Evolutionary conservation across 1,140 invertebrate species (phyloP), one percentile per base, ranked within the genome.

Genomic region (Drosophila melanogaster): DNA sequence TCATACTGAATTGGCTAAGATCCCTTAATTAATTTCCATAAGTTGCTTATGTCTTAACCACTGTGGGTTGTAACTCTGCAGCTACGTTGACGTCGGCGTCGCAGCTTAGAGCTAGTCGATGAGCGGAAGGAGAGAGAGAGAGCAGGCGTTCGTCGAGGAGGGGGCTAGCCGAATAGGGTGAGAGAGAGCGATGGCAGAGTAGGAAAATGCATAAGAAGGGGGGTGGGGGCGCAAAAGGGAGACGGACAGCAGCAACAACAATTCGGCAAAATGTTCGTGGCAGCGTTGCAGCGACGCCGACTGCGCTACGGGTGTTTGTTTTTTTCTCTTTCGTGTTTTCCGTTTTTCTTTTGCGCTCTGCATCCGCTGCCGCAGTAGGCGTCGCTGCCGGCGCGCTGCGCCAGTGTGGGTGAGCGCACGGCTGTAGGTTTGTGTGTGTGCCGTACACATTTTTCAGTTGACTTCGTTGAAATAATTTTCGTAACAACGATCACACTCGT

Each of bases 401-500:
- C 40, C 15, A 43, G 17, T 60, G 30, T 30, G 46, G 17, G 43
- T 57, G 53, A 57, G 44, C 35, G 10, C 24, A 35, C 35, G 7
- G 30, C 8, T 50, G 51, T 51, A 2, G 19, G 57, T 55, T n/a
- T 64, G 40, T 37, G 4, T 56, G 43, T 54, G 66, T 66, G 47
- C 46, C 35, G 76, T 71, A 83, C 71, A 89, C 72, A 89, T 79
- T 89, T 87, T 87, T 84, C 84, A 83, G 84, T 87, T 80, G 89
- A 91, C 89, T 91, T 87, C 86, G 90, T 81, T 77, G 77, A 89
- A 91, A 90, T 91, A 90, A 90, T 91, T 91, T 91, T 91, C 89
- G 89, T 91, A 85, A 91, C 86, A 90, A 91, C 90, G 90, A 91
- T 91, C 90, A 85, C 90, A 91, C 85, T 91, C 81, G 79, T 90